These are phyloP conservation scores for Falcunculus frontatus DNA, from an alignment of 2,113 vertebrate species.

Conservation along the genomic window DNA sequence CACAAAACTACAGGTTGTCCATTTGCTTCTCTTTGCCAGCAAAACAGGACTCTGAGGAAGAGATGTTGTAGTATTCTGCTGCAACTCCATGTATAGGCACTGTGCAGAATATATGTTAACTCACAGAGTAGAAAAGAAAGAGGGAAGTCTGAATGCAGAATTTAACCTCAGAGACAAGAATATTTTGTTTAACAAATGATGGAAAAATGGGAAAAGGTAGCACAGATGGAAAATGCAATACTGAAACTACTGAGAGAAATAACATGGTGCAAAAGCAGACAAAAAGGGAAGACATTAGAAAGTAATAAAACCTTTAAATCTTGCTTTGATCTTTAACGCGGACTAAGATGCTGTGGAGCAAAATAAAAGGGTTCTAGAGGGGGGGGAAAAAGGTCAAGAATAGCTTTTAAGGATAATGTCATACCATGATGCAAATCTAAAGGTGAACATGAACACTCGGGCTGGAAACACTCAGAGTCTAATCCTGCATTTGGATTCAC, in stretches of 20 bases:
- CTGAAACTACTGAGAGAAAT: not conserved
- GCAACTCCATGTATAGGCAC: not conserved
- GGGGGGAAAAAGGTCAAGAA: not conserved
- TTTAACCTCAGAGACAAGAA: not conserved
- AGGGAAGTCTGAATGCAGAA: not conserved
- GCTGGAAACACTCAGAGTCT: not conserved
- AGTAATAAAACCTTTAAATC: conserved; percentile 53
- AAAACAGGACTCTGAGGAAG: not conserved
- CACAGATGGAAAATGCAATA: not conserved
- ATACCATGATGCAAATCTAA: not conserved
- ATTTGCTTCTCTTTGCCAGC: not conserved
- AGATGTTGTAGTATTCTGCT: not conserved
- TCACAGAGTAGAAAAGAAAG: not conserved
- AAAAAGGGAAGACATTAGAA: conserved; percentile 48
- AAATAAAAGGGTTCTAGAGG: conserved; percentile 35
- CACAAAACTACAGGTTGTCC: not conserved
- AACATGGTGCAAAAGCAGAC: not conserved
- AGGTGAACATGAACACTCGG: not conserved
- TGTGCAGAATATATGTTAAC: not conserved
- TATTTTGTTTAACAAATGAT: not conserved
- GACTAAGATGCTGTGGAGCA: conserved; percentile 14
- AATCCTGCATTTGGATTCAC: not conserved
- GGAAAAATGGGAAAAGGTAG: not conserved
- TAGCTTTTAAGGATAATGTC: conserved; percentile 3
- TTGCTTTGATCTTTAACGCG: conserved; percentile 44